phyloP scores from a whole-genome alignment of 2,888 invertebrate genomes.

The Caenorhabditis imperialis region DNA sequence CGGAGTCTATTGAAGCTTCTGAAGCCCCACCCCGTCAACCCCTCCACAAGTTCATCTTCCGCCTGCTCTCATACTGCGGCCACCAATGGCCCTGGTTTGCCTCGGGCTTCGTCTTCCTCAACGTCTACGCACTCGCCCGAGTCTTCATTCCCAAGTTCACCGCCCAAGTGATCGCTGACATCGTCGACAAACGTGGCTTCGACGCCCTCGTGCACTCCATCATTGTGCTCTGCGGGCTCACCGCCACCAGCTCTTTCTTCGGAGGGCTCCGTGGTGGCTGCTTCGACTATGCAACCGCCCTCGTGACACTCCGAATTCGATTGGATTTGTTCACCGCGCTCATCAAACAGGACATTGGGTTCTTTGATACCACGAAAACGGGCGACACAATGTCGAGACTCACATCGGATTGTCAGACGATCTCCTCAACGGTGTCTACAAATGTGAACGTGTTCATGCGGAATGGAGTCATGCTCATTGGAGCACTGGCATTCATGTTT shows the following conservation, averaged over 20 bases:
- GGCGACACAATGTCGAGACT: conserved; percentile 79
- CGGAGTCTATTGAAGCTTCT: conserved; percentile 4
- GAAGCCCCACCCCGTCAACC: conserved; percentile 7
- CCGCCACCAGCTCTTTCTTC: conserved; percentile 75
- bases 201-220: conserved; percentile 63
- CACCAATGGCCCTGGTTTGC: conserved; percentile 72
- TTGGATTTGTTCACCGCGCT: conserved; percentile 78
- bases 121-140: conserved; percentile 74
- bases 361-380: conserved; percentile 78
- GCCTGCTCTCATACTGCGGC: conserved; percentile 69
- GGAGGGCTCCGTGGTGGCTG: conserved; percentile 78
- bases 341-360: conserved; percentile 78
- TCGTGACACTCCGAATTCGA: conserved; percentile 77
- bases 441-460: conserved; percentile 79
- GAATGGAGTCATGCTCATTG: conserved; percentile 78
- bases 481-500: conserved; percentile 79
- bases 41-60: conserved; percentile 62
- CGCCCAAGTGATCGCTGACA: conserved; percentile 73
- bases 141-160: conserved; percentile 77
- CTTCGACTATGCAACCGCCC: conserved; percentile 77
- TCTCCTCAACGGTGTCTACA: conserved; percentile 78
- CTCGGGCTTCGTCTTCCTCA: conserved; percentile 72
- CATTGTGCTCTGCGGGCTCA: conserved; percentile 64
- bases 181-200: conserved; percentile 66
- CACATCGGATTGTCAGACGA: conserved; percentile 79